A percentile compares a stretch with the other conserved stretches of the same genome.
Conservation (phyloP, 2,888 invertebrate species). For the Byasa hedistus region DNA sequence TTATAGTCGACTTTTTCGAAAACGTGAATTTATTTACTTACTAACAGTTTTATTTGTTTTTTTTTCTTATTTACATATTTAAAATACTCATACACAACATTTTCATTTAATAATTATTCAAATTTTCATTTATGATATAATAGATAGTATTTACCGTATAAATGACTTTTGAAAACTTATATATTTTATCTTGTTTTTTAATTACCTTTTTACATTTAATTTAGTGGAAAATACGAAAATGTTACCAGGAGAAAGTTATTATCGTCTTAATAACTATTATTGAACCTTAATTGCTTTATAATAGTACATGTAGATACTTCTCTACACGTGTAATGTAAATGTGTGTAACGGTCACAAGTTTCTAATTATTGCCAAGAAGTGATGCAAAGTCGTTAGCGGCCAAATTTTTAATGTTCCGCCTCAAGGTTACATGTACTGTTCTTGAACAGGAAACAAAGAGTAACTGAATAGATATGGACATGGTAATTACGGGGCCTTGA, state of each 20-base stretch:
- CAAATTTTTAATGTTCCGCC: slow-evolving; percentile 70
- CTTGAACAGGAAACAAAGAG: slow-evolving; percentile 70
- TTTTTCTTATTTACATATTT: background rate
- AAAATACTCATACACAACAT: background rate
- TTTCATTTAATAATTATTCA: background rate
- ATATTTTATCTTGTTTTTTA: too few relatives aligned
- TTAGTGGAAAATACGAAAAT: too few relatives aligned
- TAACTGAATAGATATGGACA: slow-evolving; percentile 73
- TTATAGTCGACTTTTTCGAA: background rate
- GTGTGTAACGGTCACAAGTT: slow-evolving; percentile 2
- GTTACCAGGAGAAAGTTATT: too few relatives aligned
- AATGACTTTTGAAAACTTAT: too few relatives aligned
- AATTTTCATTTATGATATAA: too few relatives aligned
- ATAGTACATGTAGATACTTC: background rate
- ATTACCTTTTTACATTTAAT: too few relatives aligned
- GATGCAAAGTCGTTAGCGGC: slow-evolving; percentile 63
- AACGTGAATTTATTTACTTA: background rate
- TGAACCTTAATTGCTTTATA: too few relatives aligned
- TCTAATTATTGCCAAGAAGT: slow-evolving; percentile 52
- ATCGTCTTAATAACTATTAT: too few relatives aligned
- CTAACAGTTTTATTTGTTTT: background rate
- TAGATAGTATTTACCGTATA: too few relatives aligned
- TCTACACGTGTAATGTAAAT: background rate
- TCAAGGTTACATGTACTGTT: slow-evolving; percentile 66
- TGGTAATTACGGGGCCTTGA: slow-evolving; percentile 74